phyloP scores from a whole-genome alignment of 2,113 vertebrate species.

The Phyllostomus hastatus region DNA sequence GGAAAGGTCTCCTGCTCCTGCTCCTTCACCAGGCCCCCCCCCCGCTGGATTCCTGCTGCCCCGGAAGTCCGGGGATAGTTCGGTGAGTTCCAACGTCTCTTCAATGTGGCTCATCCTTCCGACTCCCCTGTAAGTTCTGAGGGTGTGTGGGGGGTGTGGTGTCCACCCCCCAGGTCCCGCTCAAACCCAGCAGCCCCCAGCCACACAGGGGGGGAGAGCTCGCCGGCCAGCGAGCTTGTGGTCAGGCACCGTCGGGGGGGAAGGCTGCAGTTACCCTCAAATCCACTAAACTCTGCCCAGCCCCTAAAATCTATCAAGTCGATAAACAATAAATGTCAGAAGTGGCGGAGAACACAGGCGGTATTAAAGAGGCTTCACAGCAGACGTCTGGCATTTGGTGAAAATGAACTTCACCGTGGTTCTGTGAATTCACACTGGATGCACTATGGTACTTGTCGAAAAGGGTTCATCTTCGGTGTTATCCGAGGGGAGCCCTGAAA shows the following conservation, averaged over 20 bases:
- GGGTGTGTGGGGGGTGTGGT: background rate
- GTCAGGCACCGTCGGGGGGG: background rate
- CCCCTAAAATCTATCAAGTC: conserved; percentile 27
- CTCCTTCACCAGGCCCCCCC: background rate
- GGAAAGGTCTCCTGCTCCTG: background rate
- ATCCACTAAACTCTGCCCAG: conserved; percentile 3
- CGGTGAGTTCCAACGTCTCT: background rate
- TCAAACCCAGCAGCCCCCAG: background rate
- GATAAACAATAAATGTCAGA: conserved; percentile 46
- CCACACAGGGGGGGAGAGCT: background rate
- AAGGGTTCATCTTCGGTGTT: background rate
- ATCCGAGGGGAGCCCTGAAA: conserved; percentile 49
- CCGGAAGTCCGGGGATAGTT: background rate
- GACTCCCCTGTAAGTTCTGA: background rate
- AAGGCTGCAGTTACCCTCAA: background rate
- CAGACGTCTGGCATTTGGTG: conserved; percentile 31
- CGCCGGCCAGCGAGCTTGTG: background rate
- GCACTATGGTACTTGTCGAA: background rate
- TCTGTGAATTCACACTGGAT: conserved; percentile 15
- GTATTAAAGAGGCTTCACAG: background rate
- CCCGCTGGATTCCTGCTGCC: background rate
- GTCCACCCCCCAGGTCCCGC: background rate
- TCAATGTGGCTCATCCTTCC: background rate
- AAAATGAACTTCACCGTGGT: conserved; percentile 35
- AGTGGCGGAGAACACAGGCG: conserved; percentile 13